Percentiles rank a stretch among this genome's conserved stretches.
Conservation (phyloP, 2,797 vertebrate genomes). For the Ptychadena robeensis region DNA sequence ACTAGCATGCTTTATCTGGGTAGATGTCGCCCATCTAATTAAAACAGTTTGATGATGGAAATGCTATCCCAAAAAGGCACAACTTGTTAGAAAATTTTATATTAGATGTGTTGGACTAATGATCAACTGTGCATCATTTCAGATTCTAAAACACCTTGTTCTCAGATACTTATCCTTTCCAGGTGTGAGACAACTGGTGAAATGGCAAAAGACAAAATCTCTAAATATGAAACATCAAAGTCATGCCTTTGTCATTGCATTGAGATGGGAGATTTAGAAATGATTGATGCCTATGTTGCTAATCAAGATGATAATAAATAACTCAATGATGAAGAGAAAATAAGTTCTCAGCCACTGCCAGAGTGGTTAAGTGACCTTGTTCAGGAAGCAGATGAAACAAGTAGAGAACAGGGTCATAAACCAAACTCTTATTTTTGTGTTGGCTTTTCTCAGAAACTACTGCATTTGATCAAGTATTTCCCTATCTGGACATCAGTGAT, state of each 20-base stretch:
- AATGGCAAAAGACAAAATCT: not conserved
- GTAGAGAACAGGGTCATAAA: not conserved
- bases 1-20: no score
- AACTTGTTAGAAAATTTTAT: no score
- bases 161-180: slow-evolving; percentile 12
- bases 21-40: no score
- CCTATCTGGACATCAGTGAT: no score
- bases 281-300: not conserved
- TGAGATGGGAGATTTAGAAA: slow-evolving; percentile 5
- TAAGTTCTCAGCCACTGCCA: slow-evolving; percentile 1
- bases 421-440: not conserved
- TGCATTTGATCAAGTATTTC: not conserved
- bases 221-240: no score
- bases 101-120: slow-evolving; percentile 8
- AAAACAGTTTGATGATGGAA: no score
- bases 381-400: not conserved
- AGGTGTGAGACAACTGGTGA: slow-evolving; percentile 10
- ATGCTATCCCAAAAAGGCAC: no score
- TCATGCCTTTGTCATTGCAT: no score
- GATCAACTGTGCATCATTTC: slow-evolving; percentile 12
- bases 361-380: slow-evolving; percentile 11
- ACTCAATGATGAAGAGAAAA: slow-evolving; percentile 13
- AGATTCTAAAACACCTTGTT: slow-evolving; percentile 14
- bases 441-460: slow-evolving; percentile 13
- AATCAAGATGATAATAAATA: not conserved